Base-by-base conservation (phyloP, 2,113 vertebrate species). In the Anhinga anhinga region DNA sequence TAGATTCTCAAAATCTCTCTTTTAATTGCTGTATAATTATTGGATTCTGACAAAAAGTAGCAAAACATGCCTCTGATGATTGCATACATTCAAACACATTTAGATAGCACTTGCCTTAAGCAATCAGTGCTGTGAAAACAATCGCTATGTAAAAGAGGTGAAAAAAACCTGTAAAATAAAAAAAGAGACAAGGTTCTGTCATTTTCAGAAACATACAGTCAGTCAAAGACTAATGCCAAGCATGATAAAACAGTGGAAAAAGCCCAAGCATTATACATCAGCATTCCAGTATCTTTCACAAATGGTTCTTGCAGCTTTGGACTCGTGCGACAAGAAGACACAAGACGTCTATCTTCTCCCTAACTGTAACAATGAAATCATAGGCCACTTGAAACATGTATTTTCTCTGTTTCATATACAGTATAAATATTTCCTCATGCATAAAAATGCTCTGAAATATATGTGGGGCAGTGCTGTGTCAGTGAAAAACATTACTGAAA, bases 31-130 rank as follows among this genome's bases (percentile, higher is more conserved):
- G 27, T 93, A 23, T 95, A 95, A 95, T 94, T 97, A 97, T 78
- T 95, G 83, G 90, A 86, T 96, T 97, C 90, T 97, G 95, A 93
- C 97, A 95, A 69, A 95, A 78, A 94, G 95, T 98, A 98, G 89
- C 71, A 96, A 98, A 98, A 98, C 76, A 66, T 86, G 76, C 77
- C 94, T 97, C 82, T 83, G 55, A 93, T 88, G 93, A 96, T 90
- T 92, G 93, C 95, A 93, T 82, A 97, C 90, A 96, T 94, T 95
- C 76, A 82, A 96, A 82, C 78, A 91, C 70, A 94, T 90, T 71
- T 69, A 77, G 71, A 95, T 95, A 96, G 86, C 72, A 95, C 95
- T 97, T 95, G 81, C 77, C 73, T 87, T 65, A 80, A 97, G 86
- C 76, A 59, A 92, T 86, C 20, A 42, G 58, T 90, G 90, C 95